Evolutionary conservation across 2,113 vertebrate genomes (phyloP), one percentile per base, ranked within the genome.

Genomic region (Trochalopteron elliotii): DNA sequence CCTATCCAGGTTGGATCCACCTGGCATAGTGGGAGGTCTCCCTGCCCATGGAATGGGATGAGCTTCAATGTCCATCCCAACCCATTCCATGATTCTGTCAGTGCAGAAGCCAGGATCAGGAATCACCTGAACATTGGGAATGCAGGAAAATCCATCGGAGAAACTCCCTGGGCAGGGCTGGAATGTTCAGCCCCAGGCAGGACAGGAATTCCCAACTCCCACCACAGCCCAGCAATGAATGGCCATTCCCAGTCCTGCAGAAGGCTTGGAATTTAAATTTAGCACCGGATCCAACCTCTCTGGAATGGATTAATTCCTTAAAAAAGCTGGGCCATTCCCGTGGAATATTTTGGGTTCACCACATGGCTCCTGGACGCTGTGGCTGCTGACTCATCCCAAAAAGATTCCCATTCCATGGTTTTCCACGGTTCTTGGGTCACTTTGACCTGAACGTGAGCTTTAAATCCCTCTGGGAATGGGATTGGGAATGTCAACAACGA

Each of bases 11-110:
- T 0, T 67, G 52, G 53, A 44, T 15, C 33, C 21, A 23, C 2
- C 35, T 69, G 53, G 64, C 42, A 40, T 0, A 0, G 4, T 5
- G 35, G 55, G 30, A 60, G 0, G 0, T 12, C 5, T 40, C 53
- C 44, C 35, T 33, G 22, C 4, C 9, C 7, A 22, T 14, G 40
- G n/a, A 22, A 23, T 35, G 15, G 31, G 27, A 4, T 27, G 42
- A 1, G 3, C 1, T 19, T 50, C 15, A 5, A 23, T 5, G 7
- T 50, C 45, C 25, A 7, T 52, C 37, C 67, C 47, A 35, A 20
- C 10, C 21, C 47, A 44, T 61, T 31, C 80, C 67, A 30, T 5
- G 25, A 25, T 25, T 21, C 37, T 12, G 1, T 31, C 31, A 31
- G 20, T 8, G 35, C 2, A 0, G 24, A 11, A 35, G 4, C 12